Evolutionary conservation across 2,797 vertebrate genomes (phyloP).

Genomic region (Rhynchotus rufescens): DNA sequence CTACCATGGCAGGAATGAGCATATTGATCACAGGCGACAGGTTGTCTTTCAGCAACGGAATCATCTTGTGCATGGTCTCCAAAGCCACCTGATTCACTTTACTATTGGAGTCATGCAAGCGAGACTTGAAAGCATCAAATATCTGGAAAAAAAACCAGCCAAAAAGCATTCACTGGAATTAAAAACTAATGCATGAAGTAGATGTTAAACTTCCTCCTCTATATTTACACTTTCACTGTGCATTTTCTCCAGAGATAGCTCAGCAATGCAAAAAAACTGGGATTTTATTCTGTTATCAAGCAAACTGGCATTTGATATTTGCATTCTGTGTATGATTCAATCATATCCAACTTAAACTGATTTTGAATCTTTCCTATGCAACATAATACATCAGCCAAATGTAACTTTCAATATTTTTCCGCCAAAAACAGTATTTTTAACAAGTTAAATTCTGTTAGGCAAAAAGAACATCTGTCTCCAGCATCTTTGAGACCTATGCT

Average conservation of each 20-base stretch:
- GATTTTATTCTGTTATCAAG: neutral
- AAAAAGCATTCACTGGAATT: fast-evolving
- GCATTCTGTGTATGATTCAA: neutral
- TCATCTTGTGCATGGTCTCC: constrained; percentile 89
- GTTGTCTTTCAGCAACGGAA: constrained; percentile 85
- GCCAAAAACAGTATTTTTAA: neutral
- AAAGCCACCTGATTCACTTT: constrained; percentile 93
- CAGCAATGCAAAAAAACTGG: neutral
- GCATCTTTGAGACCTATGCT: neutral
- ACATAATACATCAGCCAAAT: neutral
- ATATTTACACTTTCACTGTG: fast-evolving
- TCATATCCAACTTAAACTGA: neutral
- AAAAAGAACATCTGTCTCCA: neutral
- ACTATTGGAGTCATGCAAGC: constrained; percentile 93
- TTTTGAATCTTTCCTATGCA: neutral
- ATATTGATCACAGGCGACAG: constrained; percentile 91
- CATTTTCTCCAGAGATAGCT: neutral
- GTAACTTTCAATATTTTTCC: neutral
- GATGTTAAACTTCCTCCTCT: fast-evolving
- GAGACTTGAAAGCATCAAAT: constrained; percentile 91
- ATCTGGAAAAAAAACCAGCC: constrained; percentile 79
- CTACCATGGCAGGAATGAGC: constrained; percentile 91
- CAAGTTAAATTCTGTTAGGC: neutral
- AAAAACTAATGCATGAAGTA: fast-evolving
- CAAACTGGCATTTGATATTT: neutral